Base-by-base conservation (phyloP, 2,113 vertebrate genomes). In the Mesitornis unicolor region DNA sequence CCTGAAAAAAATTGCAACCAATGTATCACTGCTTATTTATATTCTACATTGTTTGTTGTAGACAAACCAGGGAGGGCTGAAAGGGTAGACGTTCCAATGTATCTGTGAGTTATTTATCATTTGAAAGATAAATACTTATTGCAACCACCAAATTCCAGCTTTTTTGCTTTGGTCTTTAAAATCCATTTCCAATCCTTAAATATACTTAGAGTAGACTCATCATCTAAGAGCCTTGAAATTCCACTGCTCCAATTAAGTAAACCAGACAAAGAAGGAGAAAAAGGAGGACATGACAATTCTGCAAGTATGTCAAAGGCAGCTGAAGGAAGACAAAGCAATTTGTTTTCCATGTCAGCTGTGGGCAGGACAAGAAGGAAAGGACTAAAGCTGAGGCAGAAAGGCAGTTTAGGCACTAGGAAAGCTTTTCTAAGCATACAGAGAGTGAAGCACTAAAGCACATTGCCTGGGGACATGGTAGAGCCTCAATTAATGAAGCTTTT, bases 1-100 rank as follows among this genome's bases (percentile, higher is more conserved):
- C 97, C 98, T 98, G 47, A 48, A 79, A 91, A 89, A 50, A 29
- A 77, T 8, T 10, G 18, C 13, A 15, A n/a, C 14, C 12, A 11
- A 54, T 10, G 25, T 61, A 81, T 45, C 45, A 67, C 9, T 65
- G 20, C 7, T 71, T 65, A 28, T 35, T 93, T 90, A 57, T 43
- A 21, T 26, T 70, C 43, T 36, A 20, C 20, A 25, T 68, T 65
- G 7, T 17, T 85, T 89, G 36, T 16, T 69, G 11, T 59, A 73
- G 42, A 20, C 16, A 70, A 84, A 21, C 16, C 9, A 73, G 33
- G 12, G n/a, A 69, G 17, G 35, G 5, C 48, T 91, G 25, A 50
- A 85, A 76, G 31, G 22, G 11, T 43, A 57, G 29, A 10, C 0
- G 4, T 29, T 87, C 47, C 40, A 28, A 22, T 24, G 43, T 68